Evolutionary conservation across 2,888 invertebrate species (phyloP), one percentile per base, ranked within the genome.

Genomic region (Cyclophora albipunctata): DNA sequence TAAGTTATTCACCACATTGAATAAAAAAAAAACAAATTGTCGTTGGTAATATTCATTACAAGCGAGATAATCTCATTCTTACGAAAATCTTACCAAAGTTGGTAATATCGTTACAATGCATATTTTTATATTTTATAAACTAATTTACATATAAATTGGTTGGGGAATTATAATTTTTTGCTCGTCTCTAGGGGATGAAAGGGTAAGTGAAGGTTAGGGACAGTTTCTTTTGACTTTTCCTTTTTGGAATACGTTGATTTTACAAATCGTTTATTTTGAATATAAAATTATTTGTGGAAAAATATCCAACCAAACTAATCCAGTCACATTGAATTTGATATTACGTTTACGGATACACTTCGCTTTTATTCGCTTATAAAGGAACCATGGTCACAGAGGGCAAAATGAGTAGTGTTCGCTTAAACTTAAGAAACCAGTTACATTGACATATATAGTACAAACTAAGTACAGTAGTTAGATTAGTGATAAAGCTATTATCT

Each of bases 101-200:
- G 48, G 53, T 47, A 49, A 45, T 55, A 49, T 40, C 50, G 56
- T 53, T 53, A 53, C 54, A 53, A 56, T 55, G 53, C 56, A 57
- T 55, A 56, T 54, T 58, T 52, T 57, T 58, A 54, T 56, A 55
- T 59, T 58, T 58, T 47, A 43, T 37, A 37, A 64, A 54, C 41
- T 46, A 58, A 68, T 67, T 64, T 67, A 58, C 64, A 66, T 69
- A 57, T 63, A 61, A 65, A 66, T 71, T 58, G 62, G 59, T 60
- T 62, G 46, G 53, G 52, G 58, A 66, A 69, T 63, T 60, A 20
- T 65, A 67, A 70, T 69, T 67, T 67, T 45, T 45, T 49, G 51
- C 49, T 50, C 43, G 44, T 49, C 55, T 42, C 59, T 52, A 51
- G 44, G 49, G 53, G 50, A 50, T 46, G 20, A 55, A 58, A 51